Conservation (phyloP, 2,888 invertebrate genomes). For the Eurois occulta region DNA sequence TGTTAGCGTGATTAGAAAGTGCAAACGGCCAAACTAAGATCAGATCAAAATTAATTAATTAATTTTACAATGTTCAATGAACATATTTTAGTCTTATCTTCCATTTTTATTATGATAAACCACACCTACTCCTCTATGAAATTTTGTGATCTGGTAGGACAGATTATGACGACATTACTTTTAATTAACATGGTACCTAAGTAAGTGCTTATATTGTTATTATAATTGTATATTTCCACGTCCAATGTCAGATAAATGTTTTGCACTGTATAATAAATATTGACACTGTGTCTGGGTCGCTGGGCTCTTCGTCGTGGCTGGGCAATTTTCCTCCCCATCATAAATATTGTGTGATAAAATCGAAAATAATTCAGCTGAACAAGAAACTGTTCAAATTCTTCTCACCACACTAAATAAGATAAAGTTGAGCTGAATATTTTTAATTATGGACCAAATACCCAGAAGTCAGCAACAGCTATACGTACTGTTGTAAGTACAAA, state of each 20-base stretch:
- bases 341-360: conserved; percentile 63
- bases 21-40: conserved; percentile 61
- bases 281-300: conserved; percentile 35
- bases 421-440: conserved; percentile 6
- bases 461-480: background rate
- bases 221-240: background rate
- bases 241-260: conserved; percentile 26
- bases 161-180: background rate
- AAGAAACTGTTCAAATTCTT: conserved; percentile 39
- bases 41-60: conserved; percentile 62
- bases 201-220: background rate
- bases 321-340: conserved; percentile 50
- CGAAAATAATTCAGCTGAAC: conserved; percentile 44
- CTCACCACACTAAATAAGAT: conserved; percentile 19
- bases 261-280: conserved; percentile 51
- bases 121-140: background rate
- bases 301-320: conserved; percentile 37
- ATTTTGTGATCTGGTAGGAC: background rate
- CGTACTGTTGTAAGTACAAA: conserved; percentile 26
- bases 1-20: conserved; percentile 75
- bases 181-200: background rate
- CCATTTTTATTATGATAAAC: background rate
- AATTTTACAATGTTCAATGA: conserved; percentile 15
- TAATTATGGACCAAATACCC: background rate
- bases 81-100: background rate